A percentile compares a stretch with the other conserved stretches of the same genome.
phyloP scores from a whole-genome alignment of 2,113 vertebrate genomes.

The Hymenochirus boettgeri region DNA sequence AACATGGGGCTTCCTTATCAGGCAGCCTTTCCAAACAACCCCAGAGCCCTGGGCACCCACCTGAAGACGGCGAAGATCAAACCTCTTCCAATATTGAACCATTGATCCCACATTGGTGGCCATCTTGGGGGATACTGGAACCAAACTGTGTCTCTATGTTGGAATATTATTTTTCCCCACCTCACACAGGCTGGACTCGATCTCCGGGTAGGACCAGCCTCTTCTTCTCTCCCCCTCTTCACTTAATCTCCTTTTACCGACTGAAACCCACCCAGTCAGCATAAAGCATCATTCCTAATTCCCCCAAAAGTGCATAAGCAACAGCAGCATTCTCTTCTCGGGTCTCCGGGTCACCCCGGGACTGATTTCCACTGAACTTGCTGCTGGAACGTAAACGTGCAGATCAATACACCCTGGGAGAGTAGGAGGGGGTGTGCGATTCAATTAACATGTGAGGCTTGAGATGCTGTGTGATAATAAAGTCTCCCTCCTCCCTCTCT shows the following conservation, averaged over 20 bases:
- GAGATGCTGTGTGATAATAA: constrained; percentile 32
- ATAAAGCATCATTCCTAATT: constrained; percentile 17
- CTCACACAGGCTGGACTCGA: constrained; percentile 81
- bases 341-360: constrained; percentile 57
- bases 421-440: constrained; percentile 36
- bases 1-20: constrained; percentile 32
- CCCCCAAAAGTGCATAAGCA: constrained; percentile 16
- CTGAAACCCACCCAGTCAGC: constrained; percentile 44
- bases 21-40: no score
- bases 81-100: constrained; percentile 93
- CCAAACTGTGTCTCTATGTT: constrained; percentile 58
- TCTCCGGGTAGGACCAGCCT: constrained; percentile 83
- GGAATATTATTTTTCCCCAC: constrained; percentile 45
- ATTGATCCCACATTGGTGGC: constrained; percentile 97
- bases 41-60: constrained; percentile 67
- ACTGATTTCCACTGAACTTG: constrained; percentile 72
- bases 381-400: constrained; percentile 74
- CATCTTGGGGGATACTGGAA: constrained; percentile 94
- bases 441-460: constrained; percentile 34
- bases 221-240: constrained; percentile 49
- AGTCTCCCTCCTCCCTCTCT: constrained; percentile 1
- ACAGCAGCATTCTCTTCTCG: constrained; percentile 40
- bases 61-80: constrained; percentile 93
- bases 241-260: constrained; percentile 29
- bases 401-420: constrained; percentile 69